A percentile compares a stretch with the other conserved stretches of the same genome.
Evolutionary conservation across 2,888 invertebrate species (phyloP).

Genomic region (Parasteatoda lunata): DNA sequence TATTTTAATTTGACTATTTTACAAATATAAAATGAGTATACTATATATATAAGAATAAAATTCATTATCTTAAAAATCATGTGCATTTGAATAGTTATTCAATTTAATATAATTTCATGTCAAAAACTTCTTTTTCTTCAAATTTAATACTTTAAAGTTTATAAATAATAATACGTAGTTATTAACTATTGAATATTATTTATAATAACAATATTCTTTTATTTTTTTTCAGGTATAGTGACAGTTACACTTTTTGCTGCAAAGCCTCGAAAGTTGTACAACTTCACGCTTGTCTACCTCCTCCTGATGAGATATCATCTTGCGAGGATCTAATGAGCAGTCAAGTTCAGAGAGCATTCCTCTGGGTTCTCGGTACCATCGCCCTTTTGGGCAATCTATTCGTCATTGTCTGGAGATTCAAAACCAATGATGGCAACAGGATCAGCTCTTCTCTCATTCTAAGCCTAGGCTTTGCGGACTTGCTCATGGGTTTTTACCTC

Average conservation of each 20-base stretch:
- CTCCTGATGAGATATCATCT: conserved; percentile 71
- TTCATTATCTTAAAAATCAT: too few species aligned
- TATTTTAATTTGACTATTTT: too few species aligned
- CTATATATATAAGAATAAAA: too few species aligned
- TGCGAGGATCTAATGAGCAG: conserved; percentile 72
- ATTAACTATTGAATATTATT: too few species aligned
- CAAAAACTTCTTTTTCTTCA: too few species aligned
- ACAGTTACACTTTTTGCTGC: conserved; percentile 71
- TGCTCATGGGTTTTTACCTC: conserved; percentile 72
- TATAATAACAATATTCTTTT: too few species aligned
- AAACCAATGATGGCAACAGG: conserved; percentile 71
- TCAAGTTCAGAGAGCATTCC: conserved; percentile 70
- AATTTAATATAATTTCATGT: too few species aligned
- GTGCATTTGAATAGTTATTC: too few species aligned
- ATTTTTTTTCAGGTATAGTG: conserved; percentile 67
- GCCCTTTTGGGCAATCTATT: conserved; percentile 71
- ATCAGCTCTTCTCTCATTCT: conserved; percentile 73
- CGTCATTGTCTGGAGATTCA: conserved; percentile 71
- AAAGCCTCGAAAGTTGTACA: conserved; percentile 69
- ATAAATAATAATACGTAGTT: too few species aligned
- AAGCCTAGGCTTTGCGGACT: conserved; percentile 71
- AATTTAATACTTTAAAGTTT: too few species aligned
- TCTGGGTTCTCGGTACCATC: conserved; percentile 71
- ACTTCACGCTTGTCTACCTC: conserved; percentile 70
- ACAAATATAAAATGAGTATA: too few species aligned